Evolutionary conservation across 2,113 vertebrate genomes (phyloP).

Genomic region (Herpetotheres cachinnans): DNA sequence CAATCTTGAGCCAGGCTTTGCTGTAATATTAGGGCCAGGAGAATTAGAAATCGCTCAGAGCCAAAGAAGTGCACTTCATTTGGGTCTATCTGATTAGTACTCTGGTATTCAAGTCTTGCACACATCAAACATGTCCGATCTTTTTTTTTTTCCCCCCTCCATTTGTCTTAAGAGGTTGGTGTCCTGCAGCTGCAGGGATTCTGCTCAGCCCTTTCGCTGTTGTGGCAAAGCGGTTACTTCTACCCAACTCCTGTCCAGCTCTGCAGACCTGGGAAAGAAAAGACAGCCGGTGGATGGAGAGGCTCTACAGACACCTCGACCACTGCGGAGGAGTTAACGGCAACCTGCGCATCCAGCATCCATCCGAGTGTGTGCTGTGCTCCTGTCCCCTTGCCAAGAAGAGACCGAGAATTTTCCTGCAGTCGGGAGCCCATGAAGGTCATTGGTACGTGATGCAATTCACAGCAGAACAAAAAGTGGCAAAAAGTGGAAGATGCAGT

Average conservation of each 20-base stretch:
- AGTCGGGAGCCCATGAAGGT: background rate
- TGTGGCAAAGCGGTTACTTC: background rate
- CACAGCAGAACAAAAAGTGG: background rate
- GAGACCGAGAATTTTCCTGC: background rate
- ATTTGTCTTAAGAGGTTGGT: background rate
- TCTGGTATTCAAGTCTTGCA: background rate
- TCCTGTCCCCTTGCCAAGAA: background rate
- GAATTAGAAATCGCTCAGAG: background rate
- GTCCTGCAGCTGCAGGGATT: background rate
- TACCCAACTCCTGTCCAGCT: background rate
- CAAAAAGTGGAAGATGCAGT: background rate
- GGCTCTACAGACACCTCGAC: background rate
- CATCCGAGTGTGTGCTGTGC: background rate
- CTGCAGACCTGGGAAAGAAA: background rate
- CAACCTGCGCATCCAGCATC: background rate
- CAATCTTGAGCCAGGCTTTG: background rate
- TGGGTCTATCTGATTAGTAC: background rate
- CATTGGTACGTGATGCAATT: background rate
- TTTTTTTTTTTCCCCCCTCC: background rate
- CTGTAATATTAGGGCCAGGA: background rate
- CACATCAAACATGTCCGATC: background rate
- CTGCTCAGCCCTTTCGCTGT: background rate
- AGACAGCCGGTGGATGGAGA: accelerated
- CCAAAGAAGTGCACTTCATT: background rate
- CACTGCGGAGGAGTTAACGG: background rate